Evolutionary conservation across 2,888 invertebrate genomes (phyloP).

Genomic region (Portevinia maculata): DNA sequence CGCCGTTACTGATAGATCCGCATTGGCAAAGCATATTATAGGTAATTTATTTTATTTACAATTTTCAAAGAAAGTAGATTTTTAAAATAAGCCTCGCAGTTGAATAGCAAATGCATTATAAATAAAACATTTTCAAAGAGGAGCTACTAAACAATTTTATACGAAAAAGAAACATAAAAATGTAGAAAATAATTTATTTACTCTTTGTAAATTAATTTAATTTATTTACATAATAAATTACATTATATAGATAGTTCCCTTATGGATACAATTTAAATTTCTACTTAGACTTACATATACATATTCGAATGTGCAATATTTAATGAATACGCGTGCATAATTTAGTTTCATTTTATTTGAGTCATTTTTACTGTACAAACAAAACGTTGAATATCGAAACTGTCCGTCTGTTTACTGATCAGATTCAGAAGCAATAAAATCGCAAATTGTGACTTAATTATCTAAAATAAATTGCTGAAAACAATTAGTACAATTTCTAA

Average conservation of each 20-base stretch:
- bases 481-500: not conserved
- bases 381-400: not conserved
- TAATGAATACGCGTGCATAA: constrained; percentile 1
- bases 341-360: not conserved
- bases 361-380: constrained; percentile 21
- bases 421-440: no score
- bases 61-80: no score
- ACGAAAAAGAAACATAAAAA: not conserved
- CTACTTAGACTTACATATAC: no score
- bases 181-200: constrained; percentile 39
- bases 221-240: constrained; percentile 62
- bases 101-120: no score
- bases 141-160: no score
- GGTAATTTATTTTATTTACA: no score
- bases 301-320: constrained; percentile 39
- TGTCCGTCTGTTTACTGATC: no score
- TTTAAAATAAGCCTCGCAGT: no score
- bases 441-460: not conserved
- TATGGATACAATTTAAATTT: constrained; percentile 35
- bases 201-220: constrained; percentile 33
- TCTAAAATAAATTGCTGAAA: not conserved
- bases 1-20: no score
- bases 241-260: constrained; percentile 55
- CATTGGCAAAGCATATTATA: no score
- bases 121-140: not conserved